Conservation (phyloP, 2,113 vertebrate species). For the Elaphurus davidianus region DNA sequence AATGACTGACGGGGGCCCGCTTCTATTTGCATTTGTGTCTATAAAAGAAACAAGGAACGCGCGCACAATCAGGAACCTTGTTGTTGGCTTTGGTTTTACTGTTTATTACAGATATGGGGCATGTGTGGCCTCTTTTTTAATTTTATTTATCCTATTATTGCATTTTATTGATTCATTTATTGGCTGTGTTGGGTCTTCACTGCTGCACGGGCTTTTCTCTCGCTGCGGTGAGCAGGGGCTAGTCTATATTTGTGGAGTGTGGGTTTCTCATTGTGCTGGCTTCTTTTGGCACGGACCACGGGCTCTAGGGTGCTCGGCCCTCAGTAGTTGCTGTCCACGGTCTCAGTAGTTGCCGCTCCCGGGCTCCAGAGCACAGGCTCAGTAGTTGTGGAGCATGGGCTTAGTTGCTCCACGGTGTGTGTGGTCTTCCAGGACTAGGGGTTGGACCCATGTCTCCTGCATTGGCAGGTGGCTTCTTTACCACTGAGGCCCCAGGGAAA, state of each 20-base stretch:
- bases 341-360: background rate
- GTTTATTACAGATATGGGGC: background rate
- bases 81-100: background rate
- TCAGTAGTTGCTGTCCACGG: background rate
- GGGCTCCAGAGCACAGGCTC: background rate
- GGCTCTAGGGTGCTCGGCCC: background rate
- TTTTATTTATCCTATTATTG: background rate
- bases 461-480: background rate
- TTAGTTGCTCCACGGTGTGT: background rate
- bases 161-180: background rate
- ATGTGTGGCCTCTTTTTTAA: background rate
- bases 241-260: accelerated
- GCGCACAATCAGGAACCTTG: background rate
- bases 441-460: background rate
- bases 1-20: background rate
- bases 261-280: background rate
- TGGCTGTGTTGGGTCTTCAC: background rate
- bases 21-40: background rate
- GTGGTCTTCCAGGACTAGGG: background rate
- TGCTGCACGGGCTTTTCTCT: background rate
- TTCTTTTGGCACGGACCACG: accelerated
- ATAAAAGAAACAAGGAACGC: background rate
- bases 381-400: background rate
- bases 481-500: background rate
- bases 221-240: background rate